phyloP scores from a whole-genome alignment of 2,888 invertebrate genomes.

The Eristalis pertinax region DNA sequence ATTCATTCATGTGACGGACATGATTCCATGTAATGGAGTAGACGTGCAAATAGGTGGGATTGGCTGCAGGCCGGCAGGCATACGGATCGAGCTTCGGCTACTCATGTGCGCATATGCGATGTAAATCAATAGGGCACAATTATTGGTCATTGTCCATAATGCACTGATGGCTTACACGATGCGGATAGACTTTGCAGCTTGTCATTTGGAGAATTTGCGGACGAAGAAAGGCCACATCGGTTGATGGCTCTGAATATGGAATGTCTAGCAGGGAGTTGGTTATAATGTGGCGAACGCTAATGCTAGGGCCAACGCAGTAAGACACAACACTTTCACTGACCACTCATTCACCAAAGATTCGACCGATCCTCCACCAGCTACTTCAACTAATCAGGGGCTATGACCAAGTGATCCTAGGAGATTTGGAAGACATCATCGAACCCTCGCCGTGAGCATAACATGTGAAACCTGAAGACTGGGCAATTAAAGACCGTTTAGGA shows the following conservation, averaged over 20 bases:
- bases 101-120: conserved; percentile 27
- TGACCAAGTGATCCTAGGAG: no score
- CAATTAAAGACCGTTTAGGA: no score
- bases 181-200: conserved; percentile 1
- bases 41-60: conserved; percentile 55
- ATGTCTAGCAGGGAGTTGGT: no score
- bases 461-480: no score
- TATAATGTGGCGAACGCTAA: no score
- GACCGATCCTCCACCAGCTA: no score
- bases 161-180: conserved; percentile 4
- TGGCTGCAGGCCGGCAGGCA: conserved; percentile 10
- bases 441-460: no score
- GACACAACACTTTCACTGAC: no score
- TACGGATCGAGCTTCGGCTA: conserved; percentile 3
- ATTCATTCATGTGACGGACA: conserved; percentile 68
- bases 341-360: no score
- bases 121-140: conserved; percentile 58
- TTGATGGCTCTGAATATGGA: neutral
- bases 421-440: no score
- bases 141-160: conserved; percentile 35
- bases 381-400: no score
- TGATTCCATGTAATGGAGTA: conserved; percentile 60
- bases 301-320: no score
- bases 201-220: neutral
- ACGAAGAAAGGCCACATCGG: neutral